These are phyloP conservation scores for Ostrea denselamellosa DNA, from an alignment of 1,140 invertebrate species.

Conservation along the genomic window DNA sequence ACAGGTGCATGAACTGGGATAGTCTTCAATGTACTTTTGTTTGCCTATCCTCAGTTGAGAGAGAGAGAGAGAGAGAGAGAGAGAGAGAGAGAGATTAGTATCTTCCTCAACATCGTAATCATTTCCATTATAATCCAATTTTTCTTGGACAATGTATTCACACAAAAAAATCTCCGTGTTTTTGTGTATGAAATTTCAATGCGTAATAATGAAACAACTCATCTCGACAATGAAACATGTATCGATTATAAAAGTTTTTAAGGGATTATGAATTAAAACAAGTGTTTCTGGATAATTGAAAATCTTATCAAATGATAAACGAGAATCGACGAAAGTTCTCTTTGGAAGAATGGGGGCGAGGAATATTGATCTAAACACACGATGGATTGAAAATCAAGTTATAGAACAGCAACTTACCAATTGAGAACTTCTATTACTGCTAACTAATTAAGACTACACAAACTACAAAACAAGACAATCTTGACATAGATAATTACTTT, in stretches of 20 bases:
- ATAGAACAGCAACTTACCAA: background rate
- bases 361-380: background rate
- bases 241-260: conserved; percentile 1
- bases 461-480: background rate
- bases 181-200: too few species aligned
- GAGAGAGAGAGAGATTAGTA: conserved; percentile 6
- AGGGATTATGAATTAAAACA: background rate
- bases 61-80: background rate
- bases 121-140: too few species aligned
- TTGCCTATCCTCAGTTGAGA: background rate
- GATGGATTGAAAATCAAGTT: background rate
- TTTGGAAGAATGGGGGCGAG: background rate
- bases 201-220: too few species aligned
- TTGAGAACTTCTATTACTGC: background rate
- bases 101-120: too few species aligned
- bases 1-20: conserved; percentile 8
- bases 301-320: background rate
- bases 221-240: background rate
- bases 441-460: background rate
- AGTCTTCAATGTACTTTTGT: background rate
- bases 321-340: background rate
- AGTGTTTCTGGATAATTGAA: conserved; percentile 23
- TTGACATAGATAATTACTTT: background rate
- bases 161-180: too few species aligned
- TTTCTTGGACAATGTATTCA: too few species aligned